phyloP scores from a whole-genome alignment of 2,888 invertebrate species.

The Drosophila peninsularis region DNA sequence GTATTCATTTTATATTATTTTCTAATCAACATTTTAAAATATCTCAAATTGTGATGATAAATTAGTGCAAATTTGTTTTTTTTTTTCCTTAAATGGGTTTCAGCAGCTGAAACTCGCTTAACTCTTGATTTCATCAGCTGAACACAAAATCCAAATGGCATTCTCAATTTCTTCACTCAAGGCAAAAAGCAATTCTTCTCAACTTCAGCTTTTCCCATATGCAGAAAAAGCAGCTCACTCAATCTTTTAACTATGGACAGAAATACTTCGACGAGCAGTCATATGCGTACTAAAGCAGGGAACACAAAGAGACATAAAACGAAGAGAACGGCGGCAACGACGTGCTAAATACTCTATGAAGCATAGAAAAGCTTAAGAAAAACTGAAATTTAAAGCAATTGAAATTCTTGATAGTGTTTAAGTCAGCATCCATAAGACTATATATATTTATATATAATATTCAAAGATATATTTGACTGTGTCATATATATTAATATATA shows the following conservation, averaged over 20 bases:
- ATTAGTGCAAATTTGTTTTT: not conserved
- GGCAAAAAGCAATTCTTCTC: not conserved
- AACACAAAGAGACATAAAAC: not conserved
- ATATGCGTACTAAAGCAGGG: conserved; percentile 14
- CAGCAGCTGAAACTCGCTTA: not conserved
- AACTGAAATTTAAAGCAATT: not conserved
- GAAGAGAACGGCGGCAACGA: not conserved
- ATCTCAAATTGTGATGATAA: not conserved
- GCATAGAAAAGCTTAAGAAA: not conserved
- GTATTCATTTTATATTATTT: not conserved
- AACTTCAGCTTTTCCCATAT: conserved; percentile 1
- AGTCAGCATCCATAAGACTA: no score
- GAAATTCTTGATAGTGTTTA: no score
- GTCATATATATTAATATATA: no score
- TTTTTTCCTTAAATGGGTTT: not conserved
- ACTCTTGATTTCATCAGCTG: not conserved
- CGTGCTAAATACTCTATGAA: not conserved
- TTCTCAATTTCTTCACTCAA: not conserved
- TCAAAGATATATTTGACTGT: no score
- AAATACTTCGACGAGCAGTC: conserved; percentile 17
- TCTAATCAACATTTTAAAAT: not conserved
- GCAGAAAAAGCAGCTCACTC: not conserved
- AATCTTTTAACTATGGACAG: conserved; percentile 13
- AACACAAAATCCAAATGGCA: not conserved
- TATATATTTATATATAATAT: no score